Conservation (phyloP, 2,113 vertebrate genomes). For the Hyperopisus bebe region DNA sequence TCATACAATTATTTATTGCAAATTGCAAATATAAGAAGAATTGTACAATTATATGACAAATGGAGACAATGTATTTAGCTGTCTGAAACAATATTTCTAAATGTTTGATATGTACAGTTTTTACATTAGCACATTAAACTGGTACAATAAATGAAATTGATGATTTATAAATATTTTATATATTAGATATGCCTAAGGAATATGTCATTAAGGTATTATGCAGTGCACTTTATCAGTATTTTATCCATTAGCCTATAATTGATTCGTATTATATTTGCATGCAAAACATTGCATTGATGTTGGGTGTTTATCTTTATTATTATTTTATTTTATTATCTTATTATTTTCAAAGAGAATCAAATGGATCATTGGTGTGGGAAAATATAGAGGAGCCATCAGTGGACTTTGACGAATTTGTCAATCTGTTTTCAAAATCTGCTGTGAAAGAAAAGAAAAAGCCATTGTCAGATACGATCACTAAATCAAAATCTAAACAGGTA, state of each 20-base stretch:
- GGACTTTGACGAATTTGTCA: conserved; percentile 89
- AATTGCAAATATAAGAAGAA: not conserved
- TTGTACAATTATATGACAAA: not conserved
- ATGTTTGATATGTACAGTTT: not conserved
- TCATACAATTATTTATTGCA: not conserved
- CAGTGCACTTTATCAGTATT: not conserved
- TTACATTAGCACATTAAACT: not conserved
- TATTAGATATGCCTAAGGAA: not conserved
- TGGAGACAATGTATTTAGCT: not conserved
- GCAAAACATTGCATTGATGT: not conserved
- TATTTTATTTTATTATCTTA: too few species aligned
- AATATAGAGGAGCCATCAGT: conserved; percentile 86
- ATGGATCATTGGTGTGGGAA: conserved; percentile 82
- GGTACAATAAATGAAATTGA: not conserved
- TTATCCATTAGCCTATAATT: not conserved
- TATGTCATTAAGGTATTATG: not conserved
- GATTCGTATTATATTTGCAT: not conserved
- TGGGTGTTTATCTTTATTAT: not conserved
- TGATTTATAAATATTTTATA: not conserved
- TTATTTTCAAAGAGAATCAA: conserved; percentile 60
- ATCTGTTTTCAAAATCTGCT: conserved; percentile 88
- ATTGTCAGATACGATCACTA: conserved; percentile 92
- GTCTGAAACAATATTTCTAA: not conserved
- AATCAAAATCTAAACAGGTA: conserved; percentile 92
- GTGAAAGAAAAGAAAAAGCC: conserved; percentile 96